Conservation (phyloP, 1,140 invertebrate genomes). For the Eumaeus atala region DNA sequence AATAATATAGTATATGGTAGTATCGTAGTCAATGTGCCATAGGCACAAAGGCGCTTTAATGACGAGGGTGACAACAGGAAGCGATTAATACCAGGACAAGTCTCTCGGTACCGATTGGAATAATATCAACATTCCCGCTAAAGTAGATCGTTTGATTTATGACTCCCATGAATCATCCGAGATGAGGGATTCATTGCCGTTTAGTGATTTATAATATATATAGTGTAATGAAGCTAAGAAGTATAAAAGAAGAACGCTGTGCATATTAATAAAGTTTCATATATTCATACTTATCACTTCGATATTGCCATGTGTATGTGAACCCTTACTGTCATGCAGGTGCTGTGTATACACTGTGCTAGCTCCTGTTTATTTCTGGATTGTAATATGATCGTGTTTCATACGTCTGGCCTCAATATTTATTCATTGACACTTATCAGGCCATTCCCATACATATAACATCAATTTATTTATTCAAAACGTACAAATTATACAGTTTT, state of each 20-base stretch:
- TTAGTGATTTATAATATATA: constrained; percentile 10
- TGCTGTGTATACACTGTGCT: background rate
- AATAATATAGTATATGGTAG: no score
- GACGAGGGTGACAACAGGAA: constrained; percentile 1
- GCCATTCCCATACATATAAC: no score
- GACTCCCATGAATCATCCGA: constrained; percentile 1
- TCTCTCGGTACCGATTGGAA: background rate
- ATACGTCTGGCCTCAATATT: no score
- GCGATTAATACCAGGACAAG: background rate
- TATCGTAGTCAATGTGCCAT: no score
- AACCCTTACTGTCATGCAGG: no score
- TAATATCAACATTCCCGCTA: constrained; percentile 1
- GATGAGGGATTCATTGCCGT: constrained; percentile 4
- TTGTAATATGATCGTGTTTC: background rate
- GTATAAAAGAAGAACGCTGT: no score
- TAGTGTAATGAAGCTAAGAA: no score
- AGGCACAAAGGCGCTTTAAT: background rate
- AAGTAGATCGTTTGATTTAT: constrained; percentile 6
- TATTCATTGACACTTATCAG: no score
- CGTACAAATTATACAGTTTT: no score
- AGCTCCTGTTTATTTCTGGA: constrained; percentile 4
- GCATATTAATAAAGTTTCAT: no score
- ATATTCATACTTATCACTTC: no score
- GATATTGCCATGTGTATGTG: background rate
- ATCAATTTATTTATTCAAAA: no score